Evolutionary conservation across 2,888 invertebrate genomes (phyloP).

Genomic region (Hymenopus coronatus): DNA sequence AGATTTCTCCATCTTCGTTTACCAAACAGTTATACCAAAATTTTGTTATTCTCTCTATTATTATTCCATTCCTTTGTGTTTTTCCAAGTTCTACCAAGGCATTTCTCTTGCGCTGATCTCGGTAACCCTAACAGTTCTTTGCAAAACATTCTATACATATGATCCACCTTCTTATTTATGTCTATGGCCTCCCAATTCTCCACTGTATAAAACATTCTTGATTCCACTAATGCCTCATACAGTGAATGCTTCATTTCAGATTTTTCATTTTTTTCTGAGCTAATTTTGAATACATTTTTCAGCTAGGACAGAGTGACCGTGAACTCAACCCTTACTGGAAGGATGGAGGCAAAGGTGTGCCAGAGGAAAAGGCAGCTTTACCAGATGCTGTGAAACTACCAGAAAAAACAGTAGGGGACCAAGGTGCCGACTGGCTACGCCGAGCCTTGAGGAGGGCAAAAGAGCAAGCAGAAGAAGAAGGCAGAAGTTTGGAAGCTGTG

Average conservation of each 20-base stretch:
- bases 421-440: constrained; percentile 53
- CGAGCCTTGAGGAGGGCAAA: constrained; percentile 54
- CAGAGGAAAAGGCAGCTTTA: constrained; percentile 49
- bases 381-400: constrained; percentile 18
- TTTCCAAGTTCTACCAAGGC: too few species aligned
- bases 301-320: constrained; percentile 66
- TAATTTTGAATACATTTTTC: constrained; percentile 49
- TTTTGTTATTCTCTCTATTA: too few species aligned
- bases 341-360: constrained; percentile 81
- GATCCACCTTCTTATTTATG: too few species aligned
- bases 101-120: too few species aligned
- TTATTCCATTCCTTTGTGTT: too few species aligned
- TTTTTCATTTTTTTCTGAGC: background rate
- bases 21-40: too few species aligned
- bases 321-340: constrained; percentile 95
- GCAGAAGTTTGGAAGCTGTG: constrained; percentile 53
- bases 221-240: too few species aligned
- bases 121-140: too few species aligned
- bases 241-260: background rate
- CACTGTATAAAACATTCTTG: too few species aligned
- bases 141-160: too few species aligned
- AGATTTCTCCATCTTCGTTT: too few species aligned
- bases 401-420: constrained; percentile 48
- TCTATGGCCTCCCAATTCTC: too few species aligned
- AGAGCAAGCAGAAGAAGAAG: constrained; percentile 55